These are phyloP conservation scores for Dasyurus viverrinus DNA, from an alignment of 2,113 vertebrate genomes.

Conservation along the genomic window DNA sequence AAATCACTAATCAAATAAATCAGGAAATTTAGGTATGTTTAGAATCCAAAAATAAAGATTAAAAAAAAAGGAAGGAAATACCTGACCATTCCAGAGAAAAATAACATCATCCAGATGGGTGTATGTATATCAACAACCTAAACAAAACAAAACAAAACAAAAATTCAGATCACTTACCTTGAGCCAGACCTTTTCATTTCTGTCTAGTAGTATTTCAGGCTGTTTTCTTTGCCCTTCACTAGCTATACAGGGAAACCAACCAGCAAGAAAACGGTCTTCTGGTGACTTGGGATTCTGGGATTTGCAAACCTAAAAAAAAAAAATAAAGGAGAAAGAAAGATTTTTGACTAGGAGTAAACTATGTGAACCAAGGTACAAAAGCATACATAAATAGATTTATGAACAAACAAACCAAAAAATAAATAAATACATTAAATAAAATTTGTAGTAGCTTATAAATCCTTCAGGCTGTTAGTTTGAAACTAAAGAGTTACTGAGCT, in stretches of 20 bases:
- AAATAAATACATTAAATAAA: not conserved
- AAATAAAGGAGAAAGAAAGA: not conserved
- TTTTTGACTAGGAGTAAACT: conserved; percentile 39
- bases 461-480: not conserved
- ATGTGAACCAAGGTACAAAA: not conserved
- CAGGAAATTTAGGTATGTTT: not conserved
- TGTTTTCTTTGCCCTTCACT: conserved; percentile 77
- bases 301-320: conserved; percentile 89
- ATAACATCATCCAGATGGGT: not conserved
- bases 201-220: conserved; percentile 59
- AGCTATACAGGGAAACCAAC: conserved; percentile 92
- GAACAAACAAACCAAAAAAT: too few relatives aligned
- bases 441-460: not conserved
- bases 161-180: conserved; percentile 85
- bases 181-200: conserved; percentile 85
- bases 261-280: conserved; percentile 77
- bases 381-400: not conserved
- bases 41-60: not conserved
- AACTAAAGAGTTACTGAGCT: not conserved
- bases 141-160: not conserved
- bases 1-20: not conserved
- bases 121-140: not conserved
- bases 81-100: not conserved
- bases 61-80: not conserved
- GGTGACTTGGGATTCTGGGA: conserved; percentile 82